A percentile compares a stretch with the other conserved stretches of the same genome.
Evolutionary conservation across 1,140 invertebrate species (phyloP).

Genomic region (Aphelinus atriplicis): DNA sequence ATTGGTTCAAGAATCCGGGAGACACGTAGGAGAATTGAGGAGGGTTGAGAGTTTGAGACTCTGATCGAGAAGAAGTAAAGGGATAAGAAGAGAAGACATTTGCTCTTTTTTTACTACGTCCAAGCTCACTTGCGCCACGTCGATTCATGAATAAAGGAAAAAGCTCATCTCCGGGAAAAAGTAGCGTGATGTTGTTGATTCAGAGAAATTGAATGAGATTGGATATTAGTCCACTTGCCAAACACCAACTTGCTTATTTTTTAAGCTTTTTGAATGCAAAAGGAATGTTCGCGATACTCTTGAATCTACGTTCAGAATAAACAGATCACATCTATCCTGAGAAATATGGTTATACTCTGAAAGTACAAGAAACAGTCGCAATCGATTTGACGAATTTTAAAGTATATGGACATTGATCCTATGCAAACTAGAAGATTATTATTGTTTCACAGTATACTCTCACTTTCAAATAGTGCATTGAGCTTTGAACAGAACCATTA

Average conservation of each 20-base stretch:
- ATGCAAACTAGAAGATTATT: too few species aligned
- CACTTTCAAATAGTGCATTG: too few species aligned
- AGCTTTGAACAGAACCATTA: too few species aligned
- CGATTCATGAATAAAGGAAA: constrained; percentile 36
- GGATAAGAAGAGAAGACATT: constrained; percentile 7
- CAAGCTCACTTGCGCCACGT: not conserved
- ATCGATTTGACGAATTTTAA: too few species aligned
- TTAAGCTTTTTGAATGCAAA: not conserved
- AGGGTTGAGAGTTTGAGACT: too few species aligned
- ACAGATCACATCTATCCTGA: too few species aligned
- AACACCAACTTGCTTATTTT: not conserved
- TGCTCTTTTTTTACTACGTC: constrained; percentile 14
- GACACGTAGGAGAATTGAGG: not conserved
- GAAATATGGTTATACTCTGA: too few species aligned
- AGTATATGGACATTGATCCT: too few species aligned
- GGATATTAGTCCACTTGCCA: not conserved
- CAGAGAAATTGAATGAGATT: constrained; percentile 22
- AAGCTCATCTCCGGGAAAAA: not conserved
- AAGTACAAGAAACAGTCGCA: too few species aligned
- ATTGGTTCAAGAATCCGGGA: constrained; percentile 1
- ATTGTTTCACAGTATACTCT: too few species aligned
- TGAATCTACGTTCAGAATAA: too few species aligned
- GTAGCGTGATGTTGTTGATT: not conserved
- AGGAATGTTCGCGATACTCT: too few species aligned
- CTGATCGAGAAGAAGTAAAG: constrained; percentile 1